These are phyloP conservation scores for Antheraea assamensis DNA, from an alignment of 2,888 invertebrate genomes.

Conservation along the genomic window DNA sequence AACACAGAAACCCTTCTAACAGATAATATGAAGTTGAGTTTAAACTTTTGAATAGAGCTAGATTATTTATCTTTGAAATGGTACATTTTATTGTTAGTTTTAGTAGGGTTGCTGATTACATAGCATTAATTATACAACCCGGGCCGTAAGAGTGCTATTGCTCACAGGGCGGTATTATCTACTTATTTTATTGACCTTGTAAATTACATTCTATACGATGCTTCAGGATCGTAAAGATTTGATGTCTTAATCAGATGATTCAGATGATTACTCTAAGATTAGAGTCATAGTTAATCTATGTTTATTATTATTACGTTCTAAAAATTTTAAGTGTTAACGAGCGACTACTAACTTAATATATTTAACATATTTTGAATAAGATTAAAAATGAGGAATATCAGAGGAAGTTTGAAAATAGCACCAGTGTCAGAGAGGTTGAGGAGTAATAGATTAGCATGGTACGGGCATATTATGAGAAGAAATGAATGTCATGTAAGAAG, in stretches of 20 bases:
- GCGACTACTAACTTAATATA: too few relatives aligned
- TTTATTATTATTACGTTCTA: not conserved
- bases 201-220: not conserved
- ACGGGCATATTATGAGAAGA: too few relatives aligned
- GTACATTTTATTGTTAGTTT: constrained; percentile 26
- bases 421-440: too few relatives aligned
- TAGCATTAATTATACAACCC: constrained; percentile 23
- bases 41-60: constrained; percentile 20
- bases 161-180: constrained; percentile 10
- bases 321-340: not conserved
- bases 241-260: not conserved
- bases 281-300: too few relatives aligned
- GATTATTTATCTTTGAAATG: constrained; percentile 24
- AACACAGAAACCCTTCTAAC: not conserved
- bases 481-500: too few relatives aligned
- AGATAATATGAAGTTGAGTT: constrained; percentile 13
- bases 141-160: constrained; percentile 11
- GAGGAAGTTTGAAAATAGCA: too few relatives aligned
- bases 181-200: constrained; percentile 11
- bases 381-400: too few relatives aligned
- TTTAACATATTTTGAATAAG: too few relatives aligned
- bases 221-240: not conserved
- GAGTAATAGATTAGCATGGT: too few relatives aligned
- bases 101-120: constrained; percentile 25
- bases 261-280: too few relatives aligned